phyloP scores from a whole-genome alignment of 2,797 vertebrate species.

The Emys orbicularis region DNA sequence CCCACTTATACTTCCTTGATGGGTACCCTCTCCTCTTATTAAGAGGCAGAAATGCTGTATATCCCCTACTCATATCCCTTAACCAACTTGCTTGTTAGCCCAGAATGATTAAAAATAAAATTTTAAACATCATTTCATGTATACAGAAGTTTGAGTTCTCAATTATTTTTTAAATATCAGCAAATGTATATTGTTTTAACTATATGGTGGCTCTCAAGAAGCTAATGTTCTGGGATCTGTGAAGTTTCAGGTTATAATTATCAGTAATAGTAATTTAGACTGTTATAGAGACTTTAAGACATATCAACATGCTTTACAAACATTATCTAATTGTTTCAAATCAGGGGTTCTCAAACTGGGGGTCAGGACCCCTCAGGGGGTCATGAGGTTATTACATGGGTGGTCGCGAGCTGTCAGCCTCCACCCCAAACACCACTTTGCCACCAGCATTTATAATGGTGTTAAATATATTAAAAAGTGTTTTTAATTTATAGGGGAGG shows the following conservation, averaged over 20 bases:
- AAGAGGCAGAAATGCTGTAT: background rate
- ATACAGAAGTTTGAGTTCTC: background rate
- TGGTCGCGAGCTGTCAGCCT: too few species aligned
- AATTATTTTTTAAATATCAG: background rate
- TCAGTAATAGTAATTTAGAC: background rate
- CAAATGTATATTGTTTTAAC: background rate
- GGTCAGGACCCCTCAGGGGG: too few species aligned
- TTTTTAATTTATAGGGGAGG: too few species aligned
- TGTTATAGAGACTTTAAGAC: background rate
- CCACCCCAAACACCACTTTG: too few species aligned
- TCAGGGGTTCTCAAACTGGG: too few species aligned
- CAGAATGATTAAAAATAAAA: background rate
- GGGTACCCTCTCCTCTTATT: background rate
- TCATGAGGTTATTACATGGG: too few species aligned
- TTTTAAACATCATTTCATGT: background rate
- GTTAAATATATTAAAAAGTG: too few species aligned
- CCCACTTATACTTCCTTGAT: background rate
- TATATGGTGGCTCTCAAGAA: background rate
- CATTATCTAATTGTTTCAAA: background rate
- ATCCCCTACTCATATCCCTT: background rate
- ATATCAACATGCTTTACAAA: background rate
- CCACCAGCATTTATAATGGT: too few species aligned
- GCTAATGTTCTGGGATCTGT: background rate
- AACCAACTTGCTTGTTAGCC: background rate
- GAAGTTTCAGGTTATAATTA: background rate